A percentile compares a stretch with the other conserved stretches of the same genome.
Evolutionary conservation across 2,888 invertebrate species (phyloP).

Genomic region (Orthosia gothica): DNA sequence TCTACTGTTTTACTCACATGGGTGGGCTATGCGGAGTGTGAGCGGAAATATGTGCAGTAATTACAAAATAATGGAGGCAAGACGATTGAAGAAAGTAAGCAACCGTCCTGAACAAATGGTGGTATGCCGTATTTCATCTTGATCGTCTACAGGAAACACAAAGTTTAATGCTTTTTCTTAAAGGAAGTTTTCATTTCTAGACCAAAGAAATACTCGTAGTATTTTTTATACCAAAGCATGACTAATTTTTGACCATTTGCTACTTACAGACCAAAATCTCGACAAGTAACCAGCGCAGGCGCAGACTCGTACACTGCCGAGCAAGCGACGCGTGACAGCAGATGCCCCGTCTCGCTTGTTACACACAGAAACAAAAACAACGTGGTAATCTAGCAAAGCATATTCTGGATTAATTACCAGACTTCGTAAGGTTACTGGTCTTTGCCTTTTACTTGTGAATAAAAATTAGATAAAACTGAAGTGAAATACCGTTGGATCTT

Average conservation of each 20-base stretch:
- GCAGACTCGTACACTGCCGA: slow-evolving; percentile 16
- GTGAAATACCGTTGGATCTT: slow-evolving; percentile 2
- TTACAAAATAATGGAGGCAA: slow-evolving; percentile 28
- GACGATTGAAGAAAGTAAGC: slow-evolving; percentile 26
- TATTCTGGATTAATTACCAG: slow-evolving; percentile 61
- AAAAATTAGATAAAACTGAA: slow-evolving; percentile 18
- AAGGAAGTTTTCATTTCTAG: slow-evolving; percentile 1
- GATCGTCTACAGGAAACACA: background rate
- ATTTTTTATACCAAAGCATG: slow-evolving; percentile 8
- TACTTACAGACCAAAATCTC: slow-evolving; percentile 44
- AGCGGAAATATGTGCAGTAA: slow-evolving; percentile 22
- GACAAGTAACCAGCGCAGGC: slow-evolving; percentile 41
- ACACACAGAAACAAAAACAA: slow-evolving; percentile 58
- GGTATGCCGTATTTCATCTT: slow-evolving; percentile 13
- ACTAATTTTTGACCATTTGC: slow-evolving; percentile 35
- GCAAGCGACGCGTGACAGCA: slow-evolving; percentile 61
- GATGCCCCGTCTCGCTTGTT: slow-evolving; percentile 66
- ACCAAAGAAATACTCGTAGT: background rate
- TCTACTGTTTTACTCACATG: slow-evolving; percentile 25
- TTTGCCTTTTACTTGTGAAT: slow-evolving; percentile 46
- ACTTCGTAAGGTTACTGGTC: slow-evolving; percentile 32
- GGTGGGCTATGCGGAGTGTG: slow-evolving; percentile 9
- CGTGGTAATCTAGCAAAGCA: slow-evolving; percentile 52
- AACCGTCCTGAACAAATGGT: slow-evolving; percentile 17
- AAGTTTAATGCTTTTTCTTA: background rate